A percentile compares a stretch with the other conserved stretches of the same genome.
Evolutionary conservation across 1,140 invertebrate species (phyloP).

Genomic region (Chymomyza costata): DNA sequence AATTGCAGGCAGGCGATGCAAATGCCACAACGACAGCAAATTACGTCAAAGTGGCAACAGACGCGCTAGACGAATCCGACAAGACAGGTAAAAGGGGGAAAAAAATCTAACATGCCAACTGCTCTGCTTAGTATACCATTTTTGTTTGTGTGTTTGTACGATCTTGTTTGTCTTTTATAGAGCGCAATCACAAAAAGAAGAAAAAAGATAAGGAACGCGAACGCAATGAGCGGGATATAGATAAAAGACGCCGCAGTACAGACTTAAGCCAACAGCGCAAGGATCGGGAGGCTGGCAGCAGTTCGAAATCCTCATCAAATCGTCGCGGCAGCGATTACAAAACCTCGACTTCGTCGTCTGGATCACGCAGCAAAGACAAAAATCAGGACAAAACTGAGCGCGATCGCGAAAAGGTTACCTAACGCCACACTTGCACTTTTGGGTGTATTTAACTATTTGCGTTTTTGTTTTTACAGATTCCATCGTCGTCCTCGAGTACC

Average conservation of each 20-base stretch:
- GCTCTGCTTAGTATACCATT: too few species aligned
- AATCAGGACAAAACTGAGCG: conserved; percentile 37
- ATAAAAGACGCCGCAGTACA: conserved; percentile 33
- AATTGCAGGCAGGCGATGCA: conserved; percentile 10
- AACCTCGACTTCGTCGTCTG: conserved; percentile 34
- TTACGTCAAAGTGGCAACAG: conserved; percentile 9
- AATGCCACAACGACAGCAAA: conserved; percentile 7
- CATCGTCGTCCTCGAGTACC: conserved; percentile 52
- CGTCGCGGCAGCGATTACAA: conserved; percentile 33
- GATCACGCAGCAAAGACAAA: conserved; percentile 52
- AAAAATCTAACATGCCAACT: conserved; percentile 17
- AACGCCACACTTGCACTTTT: too few species aligned
- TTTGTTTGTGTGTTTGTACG: conserved; percentile 18
- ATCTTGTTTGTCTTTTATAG: conserved; percentile 23
- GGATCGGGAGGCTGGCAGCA: conserved; percentile 20
- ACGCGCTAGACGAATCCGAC: conserved; percentile 32
- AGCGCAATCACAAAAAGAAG: conserved; percentile 64
- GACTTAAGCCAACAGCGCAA: conserved; percentile 17
- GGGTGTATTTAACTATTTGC: conserved; percentile 5
- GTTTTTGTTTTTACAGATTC: conserved; percentile 25
- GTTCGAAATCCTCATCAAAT: conserved; percentile 35
- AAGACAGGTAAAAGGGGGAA: conserved; percentile 56
- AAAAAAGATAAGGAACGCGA: conserved; percentile 66
- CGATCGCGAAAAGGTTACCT: conserved; percentile 45
- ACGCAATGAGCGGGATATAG: conserved; percentile 38